These are phyloP conservation scores for Brienomyrus brachyistius DNA, from an alignment of 2,113 vertebrate species.

Conservation along the genomic window DNA sequence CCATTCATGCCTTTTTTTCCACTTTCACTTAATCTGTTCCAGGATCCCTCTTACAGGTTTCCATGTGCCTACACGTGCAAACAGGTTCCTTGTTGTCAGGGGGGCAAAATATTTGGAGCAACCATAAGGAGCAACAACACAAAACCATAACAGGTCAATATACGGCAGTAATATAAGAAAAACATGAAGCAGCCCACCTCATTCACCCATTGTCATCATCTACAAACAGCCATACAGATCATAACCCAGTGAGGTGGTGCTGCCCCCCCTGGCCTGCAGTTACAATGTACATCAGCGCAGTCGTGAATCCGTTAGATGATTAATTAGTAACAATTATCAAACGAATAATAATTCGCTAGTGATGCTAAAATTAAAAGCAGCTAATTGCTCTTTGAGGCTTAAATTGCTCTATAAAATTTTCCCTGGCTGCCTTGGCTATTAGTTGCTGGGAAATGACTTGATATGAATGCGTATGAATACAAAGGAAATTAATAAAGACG, in stretches of 20 bases:
- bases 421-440: slow-evolving; percentile 52
- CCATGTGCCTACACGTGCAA: not conserved
- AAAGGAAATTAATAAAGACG: slow-evolving; percentile 36
- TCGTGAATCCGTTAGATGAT: slow-evolving; percentile 51
- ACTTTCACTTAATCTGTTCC: slow-evolving; percentile 19
- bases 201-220: not conserved
- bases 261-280: not conserved
- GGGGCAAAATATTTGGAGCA: not conserved
- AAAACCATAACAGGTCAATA: not conserved
- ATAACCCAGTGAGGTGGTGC: not conserved
- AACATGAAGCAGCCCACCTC: not conserved
- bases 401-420: slow-evolving; percentile 52
- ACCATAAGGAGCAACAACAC: not conserved
- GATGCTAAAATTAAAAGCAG: slow-evolving; percentile 57
- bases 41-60: not conserved
- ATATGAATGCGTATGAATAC: slow-evolving; percentile 41
- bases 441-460: slow-evolving; percentile 48
- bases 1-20: not conserved
- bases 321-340: slow-evolving; percentile 67
- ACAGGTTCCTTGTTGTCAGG: not conserved
- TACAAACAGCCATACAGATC: not conserved
- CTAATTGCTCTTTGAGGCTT: slow-evolving; percentile 59
- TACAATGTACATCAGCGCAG: slow-evolving; percentile 31
- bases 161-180: not conserved
- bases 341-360: slow-evolving; percentile 53